Evolutionary conservation across 2,888 invertebrate genomes (phyloP), one percentile per base, ranked within the genome.

Genomic region (Ochropleura leucogaster): DNA sequence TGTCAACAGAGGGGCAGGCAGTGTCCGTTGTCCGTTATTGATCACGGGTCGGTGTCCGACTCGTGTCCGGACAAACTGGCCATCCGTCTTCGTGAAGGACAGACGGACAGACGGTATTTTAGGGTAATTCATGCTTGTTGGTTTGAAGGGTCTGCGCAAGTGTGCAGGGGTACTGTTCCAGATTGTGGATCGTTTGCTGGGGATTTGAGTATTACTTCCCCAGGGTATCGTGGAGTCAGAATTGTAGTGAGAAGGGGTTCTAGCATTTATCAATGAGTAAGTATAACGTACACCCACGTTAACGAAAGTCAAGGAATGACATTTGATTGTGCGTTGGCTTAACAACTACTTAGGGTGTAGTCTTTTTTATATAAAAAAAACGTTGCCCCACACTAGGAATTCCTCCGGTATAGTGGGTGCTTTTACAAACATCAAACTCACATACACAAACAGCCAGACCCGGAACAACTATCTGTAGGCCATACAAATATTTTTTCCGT

Each of bases 41-140:
- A 82, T 82, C 77, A 80, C 77, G 59, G 74, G 44, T 62, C 18
- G n/a, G 62, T 44, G 62, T 62, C 78, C 69, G 75, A 60, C 51
- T 64, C 65, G 20, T 62, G 73, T 59, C 77, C 68, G 72, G 51
- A 76, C 76, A 44, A 77, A 70, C 80, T 20, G 65, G 53, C 77
- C 77, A 87, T 88, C 82, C 79, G 79, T 88, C 86, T 87, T 85
- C 65, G 51, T 84, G 82, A 82, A 69, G 55, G 75, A 78, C 84
- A 74, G 74, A 68, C 72, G 51, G 73, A 71, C 70, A 68, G 59
- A 71, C 72, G 72, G 46, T 65, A 76, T 74, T 77, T 75, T 72
- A 74, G 82, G 82, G 70, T 77, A 72, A 82, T 86, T 86, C 79
- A 86, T 75, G 79, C 77, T 84, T 57, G 74, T 67, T 79, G 74